A percentile compares a stretch with the other conserved stretches of the same genome.
phyloP scores from a whole-genome alignment of 2,113 vertebrate species.

The Protobothrops flavoviridis region DNA sequence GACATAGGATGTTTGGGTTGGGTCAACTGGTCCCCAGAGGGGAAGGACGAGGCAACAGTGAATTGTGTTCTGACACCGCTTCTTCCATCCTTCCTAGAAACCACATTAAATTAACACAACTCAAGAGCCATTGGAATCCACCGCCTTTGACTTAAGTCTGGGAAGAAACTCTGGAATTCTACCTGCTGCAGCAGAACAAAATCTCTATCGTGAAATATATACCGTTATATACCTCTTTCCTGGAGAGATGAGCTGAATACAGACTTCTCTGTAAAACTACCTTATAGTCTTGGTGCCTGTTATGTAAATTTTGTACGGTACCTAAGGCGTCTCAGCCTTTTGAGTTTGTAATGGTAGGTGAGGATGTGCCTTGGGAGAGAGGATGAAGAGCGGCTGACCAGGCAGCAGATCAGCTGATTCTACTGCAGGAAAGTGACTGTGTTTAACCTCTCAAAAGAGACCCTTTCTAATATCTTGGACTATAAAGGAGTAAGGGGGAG shows the following conservation, averaged over 20 bases:
- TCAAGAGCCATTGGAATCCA: conserved; percentile 27
- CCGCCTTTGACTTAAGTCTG: conserved; percentile 31
- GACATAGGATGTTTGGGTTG: background rate
- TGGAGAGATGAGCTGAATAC: background rate
- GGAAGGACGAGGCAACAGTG: background rate
- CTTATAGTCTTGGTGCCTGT: background rate
- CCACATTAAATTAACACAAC: background rate
- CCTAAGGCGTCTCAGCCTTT: background rate
- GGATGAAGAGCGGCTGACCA: background rate
- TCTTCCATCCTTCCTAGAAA: conserved; percentile 39
- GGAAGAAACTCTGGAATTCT: background rate
- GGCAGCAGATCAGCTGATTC: background rate
- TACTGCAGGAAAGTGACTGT: background rate
- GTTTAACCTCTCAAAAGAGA: background rate
- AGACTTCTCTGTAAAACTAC: background rate
- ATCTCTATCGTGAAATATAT: background rate
- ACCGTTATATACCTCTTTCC: background rate
- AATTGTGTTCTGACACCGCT: background rate
- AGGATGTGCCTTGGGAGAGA: background rate
- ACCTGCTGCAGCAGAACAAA: background rate
- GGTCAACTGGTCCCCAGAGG: background rate
- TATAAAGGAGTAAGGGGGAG: background rate
- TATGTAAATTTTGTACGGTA: background rate
- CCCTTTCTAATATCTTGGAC: background rate
- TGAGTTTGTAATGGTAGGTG: background rate